Base-by-base conservation (phyloP, 2,113 vertebrate species). In the Anguilla rostrata region DNA sequence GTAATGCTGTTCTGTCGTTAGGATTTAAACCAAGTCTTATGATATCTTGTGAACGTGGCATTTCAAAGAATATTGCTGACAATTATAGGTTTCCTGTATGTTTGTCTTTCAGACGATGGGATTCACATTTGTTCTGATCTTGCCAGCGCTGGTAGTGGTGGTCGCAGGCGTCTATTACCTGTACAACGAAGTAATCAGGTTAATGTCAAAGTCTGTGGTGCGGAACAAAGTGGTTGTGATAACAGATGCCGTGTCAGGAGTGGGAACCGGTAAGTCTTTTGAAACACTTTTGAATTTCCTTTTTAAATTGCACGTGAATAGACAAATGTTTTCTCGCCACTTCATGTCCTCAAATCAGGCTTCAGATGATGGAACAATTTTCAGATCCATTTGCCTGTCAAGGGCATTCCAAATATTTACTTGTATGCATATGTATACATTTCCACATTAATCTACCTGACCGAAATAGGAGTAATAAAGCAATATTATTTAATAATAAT, bases 181-280 rank as follows among this genome's bases (percentile, higher is more conserved):
- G 90, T 99, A 99, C 92, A 97, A 97, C 83, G 94, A 97, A 91
- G 92, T 97, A 87, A 92, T 94, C 83, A 95, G 94, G 84, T 94
- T 97, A 84, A 95, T 99, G 96, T 97, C 97, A 85, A 97, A 97
- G 89, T 98, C 97, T 56, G 93, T 95, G 0, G 97, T 98, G 90
- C 95, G 96, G 87, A 99, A 99, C 94, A 98, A 98, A 92, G 98
- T 99, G 78, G 97, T 99, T 87, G 97, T 99, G 90, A 97, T 99
- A 91, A 97, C 97, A 0, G 98, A 99, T 84, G 98, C 98, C 66
- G 95, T 97, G 84, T 98, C 98, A 0, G 97, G 96, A 18, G 92
- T 98, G 84, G 98, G 98, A 87, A 95, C 95, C 75, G 98, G 98
- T 99, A 95, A 97, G 84, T 0, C 89, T 82, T 83, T 40, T 8